These are phyloP conservation scores for Cebus imitator DNA, from an alignment of 2,113 vertebrate species.

Conservation along the genomic window DNA sequence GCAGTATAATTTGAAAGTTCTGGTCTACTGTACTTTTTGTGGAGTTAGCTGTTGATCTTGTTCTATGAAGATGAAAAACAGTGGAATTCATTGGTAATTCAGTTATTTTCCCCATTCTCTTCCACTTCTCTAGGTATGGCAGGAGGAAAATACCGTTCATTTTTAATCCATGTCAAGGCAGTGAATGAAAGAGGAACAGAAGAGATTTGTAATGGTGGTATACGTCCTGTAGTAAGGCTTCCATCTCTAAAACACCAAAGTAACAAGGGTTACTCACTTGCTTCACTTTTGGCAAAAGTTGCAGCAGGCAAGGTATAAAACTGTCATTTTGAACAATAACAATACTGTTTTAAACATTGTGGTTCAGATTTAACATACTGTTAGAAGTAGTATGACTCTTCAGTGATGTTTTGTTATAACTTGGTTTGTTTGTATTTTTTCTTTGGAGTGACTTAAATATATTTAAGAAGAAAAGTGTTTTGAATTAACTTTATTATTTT, in stretches of 20 bases:
- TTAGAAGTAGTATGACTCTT: neutral
- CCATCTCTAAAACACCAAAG: conserved; percentile 92
- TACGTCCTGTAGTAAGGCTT: conserved; percentile 94
- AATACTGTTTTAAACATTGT: neutral
- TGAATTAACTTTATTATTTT: neutral
- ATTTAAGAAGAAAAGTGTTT: conserved; percentile 18
- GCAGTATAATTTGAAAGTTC: neutral
- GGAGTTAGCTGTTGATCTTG: conserved; percentile 23
- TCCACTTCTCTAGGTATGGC: conserved; percentile 90
- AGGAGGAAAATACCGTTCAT: conserved; percentile 98
- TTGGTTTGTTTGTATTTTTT: conserved; percentile 14
- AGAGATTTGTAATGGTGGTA: conserved; percentile 88
- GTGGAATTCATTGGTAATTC: neutral
- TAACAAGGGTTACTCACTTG: conserved; percentile 94
- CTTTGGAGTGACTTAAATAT: neutral
- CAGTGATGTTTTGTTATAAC: neutral
- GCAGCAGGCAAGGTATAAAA: conserved; percentile 95
- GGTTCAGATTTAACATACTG: neutral
- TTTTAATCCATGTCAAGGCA: conserved; percentile 98
- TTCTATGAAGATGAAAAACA: neutral
- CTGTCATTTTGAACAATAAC: neutral
- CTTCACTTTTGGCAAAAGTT: conserved; percentile 95
- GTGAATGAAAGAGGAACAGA: conserved; percentile 94
- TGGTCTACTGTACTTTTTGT: neutral
- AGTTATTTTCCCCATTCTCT: neutral